Conservation (phyloP, 2,113 vertebrate species). For the Thunnus maccoyii region DNA sequence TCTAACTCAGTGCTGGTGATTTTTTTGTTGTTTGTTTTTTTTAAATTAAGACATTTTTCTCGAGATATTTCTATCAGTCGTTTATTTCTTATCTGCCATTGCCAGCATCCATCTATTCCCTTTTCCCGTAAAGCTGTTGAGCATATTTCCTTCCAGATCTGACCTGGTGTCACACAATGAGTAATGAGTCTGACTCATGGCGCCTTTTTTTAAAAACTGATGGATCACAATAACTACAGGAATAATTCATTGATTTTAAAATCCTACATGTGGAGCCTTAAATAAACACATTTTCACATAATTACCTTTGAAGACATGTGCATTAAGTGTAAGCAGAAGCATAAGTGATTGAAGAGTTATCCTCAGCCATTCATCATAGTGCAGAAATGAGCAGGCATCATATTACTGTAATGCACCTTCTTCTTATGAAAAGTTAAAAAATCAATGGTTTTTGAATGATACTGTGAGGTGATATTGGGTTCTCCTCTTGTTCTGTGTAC, state of each 20-base stretch:
- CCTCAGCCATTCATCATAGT: conserved; percentile 66
- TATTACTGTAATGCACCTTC: conserved; percentile 83
- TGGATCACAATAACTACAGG: conserved; percentile 22
- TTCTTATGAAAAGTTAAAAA: conserved; percentile 80
- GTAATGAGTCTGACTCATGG: conserved; percentile 1
- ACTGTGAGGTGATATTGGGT: conserved; percentile 72
- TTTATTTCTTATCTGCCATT: background rate
- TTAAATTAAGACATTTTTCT: too few relatives aligned
- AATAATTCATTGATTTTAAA: conserved; percentile 43
- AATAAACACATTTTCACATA: conserved; percentile 55
- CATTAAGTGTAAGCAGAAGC: conserved; percentile 42
- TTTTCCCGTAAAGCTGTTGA: conserved; percentile 14
- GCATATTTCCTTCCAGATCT: conserved; percentile 7
- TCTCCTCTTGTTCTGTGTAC: conserved; percentile 64
- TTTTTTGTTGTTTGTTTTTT: too few relatives aligned
- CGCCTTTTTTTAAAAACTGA: conserved; percentile 7
- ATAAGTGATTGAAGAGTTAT: conserved; percentile 48
- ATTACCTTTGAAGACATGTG: conserved; percentile 33
- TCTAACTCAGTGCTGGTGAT: too few relatives aligned
- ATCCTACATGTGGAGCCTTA: conserved; percentile 29
- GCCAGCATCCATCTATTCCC: background rate
- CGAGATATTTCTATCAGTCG: background rate
- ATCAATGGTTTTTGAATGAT: conserved; percentile 81
- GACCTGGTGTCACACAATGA: conserved; percentile 4
- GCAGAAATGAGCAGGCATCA: conserved; percentile 66